These are phyloP conservation scores for Halocaridina rubra DNA, from an alignment of 2,888 invertebrate genomes.

Conservation along the genomic window DNA sequence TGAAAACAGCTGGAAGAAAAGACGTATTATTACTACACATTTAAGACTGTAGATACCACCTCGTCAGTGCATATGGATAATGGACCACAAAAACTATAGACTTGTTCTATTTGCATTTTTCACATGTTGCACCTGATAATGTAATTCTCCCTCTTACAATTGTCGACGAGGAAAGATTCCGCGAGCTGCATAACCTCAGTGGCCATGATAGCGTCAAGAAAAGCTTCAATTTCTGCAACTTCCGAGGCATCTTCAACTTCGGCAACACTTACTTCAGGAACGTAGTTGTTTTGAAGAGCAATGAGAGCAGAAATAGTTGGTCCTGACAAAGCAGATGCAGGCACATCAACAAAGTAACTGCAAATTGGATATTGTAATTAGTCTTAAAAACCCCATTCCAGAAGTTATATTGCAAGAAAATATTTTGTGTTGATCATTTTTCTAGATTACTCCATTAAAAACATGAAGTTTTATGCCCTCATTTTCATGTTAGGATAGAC, in stretches of 20 bases:
- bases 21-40: not conserved
- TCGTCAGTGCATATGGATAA: too few species aligned
- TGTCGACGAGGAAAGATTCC: conserved; percentile 76
- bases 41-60: not conserved
- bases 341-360: conserved; percentile 44
- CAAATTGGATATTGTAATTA: not conserved
- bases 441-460: too few species aligned
- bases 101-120: not conserved
- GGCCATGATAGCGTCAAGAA: conserved; percentile 81
- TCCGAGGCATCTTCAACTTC: conserved; percentile 82
- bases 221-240: conserved; percentile 80
- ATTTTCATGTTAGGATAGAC: too few species aligned
- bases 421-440: too few species aligned
- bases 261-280: conserved; percentile 78
- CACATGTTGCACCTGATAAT: not conserved
- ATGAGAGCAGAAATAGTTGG: conserved; percentile 74
- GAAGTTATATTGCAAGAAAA: too few species aligned
- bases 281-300: conserved; percentile 85
- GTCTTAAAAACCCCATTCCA: too few species aligned
- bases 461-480: too few species aligned
- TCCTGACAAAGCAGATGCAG: conserved; percentile 28
- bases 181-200: conserved; percentile 81
- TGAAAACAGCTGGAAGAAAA: conserved; percentile 22
- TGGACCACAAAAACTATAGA: too few species aligned
- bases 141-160: conserved; percentile 69